Evolutionary conservation across 2,113 vertebrate species (phyloP), one percentile per base, ranked within the genome.

Genomic region (Pampusana beccarii): DNA sequence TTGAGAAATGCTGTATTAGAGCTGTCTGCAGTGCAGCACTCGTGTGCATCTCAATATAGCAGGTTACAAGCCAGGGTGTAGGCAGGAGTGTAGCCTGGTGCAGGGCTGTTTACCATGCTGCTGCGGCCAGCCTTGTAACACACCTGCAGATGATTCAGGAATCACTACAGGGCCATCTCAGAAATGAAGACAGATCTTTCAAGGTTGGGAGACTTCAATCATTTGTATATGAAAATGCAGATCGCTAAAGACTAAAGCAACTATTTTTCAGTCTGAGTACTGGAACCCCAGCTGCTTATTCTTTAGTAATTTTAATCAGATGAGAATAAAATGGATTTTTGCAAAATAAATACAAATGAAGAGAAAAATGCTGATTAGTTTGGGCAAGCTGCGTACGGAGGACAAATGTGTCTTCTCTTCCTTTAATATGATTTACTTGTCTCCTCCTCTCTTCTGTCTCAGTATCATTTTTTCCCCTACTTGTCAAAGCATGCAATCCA

Each of bases 1-100:
- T 20, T 67, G 57, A 86, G 66, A 66, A 75, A 33, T 16, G 36
- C 26, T 73, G 1, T 28, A 3, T 28, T 46, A 50, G 85, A 57
- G 38, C 64, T 64, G 29, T n/a, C n/a, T 69, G 90, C 77, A 38
- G 42, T 23, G 60, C 62, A 67, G 87, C 62, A 19, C 57, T 58
- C 0, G 0, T 8, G 53, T 53, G 46, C 26, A 7, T 34, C 56
- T 72, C 84, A 40, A 0, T 7, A 26, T 0, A 28, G 36, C 24
- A 21, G 50, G 62, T 21, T 8, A 48, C 0, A 36, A 62, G 71
- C 56, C 66, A 9, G 23, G n/a, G n/a, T 44, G 36, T 2, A 66
- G 65, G 11, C 6, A 38, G 82, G 21, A 56, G 24, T 9, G 31
- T 42, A 26, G 58, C 34, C 11, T 16, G 66, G 56, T 42, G 66